A percentile compares a stretch with the other conserved stretches of the same genome.
These are phyloP conservation scores for Penaeus vannamei DNA, from an alignment of 1,140 invertebrate species.

Conservation along the genomic window DNA sequence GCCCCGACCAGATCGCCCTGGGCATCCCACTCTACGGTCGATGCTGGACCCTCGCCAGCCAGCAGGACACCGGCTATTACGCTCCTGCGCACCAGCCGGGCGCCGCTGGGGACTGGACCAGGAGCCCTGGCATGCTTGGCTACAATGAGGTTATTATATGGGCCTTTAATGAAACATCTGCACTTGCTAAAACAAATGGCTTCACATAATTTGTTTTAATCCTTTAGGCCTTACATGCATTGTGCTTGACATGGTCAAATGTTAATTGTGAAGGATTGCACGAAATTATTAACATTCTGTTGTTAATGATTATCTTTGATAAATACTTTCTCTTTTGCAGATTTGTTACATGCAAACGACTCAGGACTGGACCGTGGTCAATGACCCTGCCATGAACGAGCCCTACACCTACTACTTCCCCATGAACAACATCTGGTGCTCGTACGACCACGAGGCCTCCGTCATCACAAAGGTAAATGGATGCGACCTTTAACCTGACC, in stretches of 20 bases:
- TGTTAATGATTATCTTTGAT: too few species aligned
- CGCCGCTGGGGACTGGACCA: conserved; percentile 82
- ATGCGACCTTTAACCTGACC: not conserved
- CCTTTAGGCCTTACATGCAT: conserved; percentile 36
- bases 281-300: too few species aligned
- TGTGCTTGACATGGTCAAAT: not conserved
- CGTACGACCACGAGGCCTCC: conserved; percentile 65
- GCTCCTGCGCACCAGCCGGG: conserved; percentile 76
- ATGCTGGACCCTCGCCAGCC: conserved; percentile 76
- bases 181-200: too few species aligned
- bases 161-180: not conserved
- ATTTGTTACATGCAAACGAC: conserved; percentile 60
- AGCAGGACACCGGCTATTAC: conserved; percentile 73
- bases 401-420: conserved; percentile 35
- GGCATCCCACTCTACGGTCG: conserved; percentile 79
- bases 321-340: conserved; percentile 27
- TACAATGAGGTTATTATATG: conserved; percentile 82
- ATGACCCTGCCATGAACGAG: conserved; percentile 6
- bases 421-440: conserved; percentile 53
- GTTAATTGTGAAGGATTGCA: too few species aligned
- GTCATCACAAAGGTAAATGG: conserved; percentile 44
- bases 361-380: conserved; percentile 57
- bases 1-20: conserved; percentile 77
- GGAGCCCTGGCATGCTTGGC: conserved; percentile 83
- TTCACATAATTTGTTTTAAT: too few species aligned